Conservation (phyloP, 2,888 invertebrate species). For the Hypena proboscidalis region DNA sequence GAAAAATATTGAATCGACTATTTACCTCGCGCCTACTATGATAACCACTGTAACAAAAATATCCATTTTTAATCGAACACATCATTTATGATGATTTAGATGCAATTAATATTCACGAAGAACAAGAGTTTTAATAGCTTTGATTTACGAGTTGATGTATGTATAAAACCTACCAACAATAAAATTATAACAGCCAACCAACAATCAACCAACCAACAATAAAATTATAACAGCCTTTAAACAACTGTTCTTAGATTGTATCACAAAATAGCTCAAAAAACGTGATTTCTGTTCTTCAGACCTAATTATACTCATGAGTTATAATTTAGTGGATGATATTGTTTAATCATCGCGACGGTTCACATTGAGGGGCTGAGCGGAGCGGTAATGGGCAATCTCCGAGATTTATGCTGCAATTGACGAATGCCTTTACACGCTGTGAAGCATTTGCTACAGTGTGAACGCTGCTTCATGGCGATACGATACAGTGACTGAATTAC, state of each 20-base stretch:
- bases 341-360: conserved; percentile 35
- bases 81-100: too few species aligned
- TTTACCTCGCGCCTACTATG: too few species aligned
- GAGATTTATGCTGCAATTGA: conserved; percentile 58
- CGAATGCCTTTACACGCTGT: conserved; percentile 65
- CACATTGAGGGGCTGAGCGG: conserved; percentile 5
- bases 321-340: conserved; percentile 25
- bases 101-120: too few species aligned
- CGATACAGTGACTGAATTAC: conserved; percentile 36
- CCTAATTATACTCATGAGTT: conserved; percentile 3
- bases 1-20: too few species aligned
- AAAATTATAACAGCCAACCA: too few species aligned
- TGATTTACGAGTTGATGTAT: too few species aligned
- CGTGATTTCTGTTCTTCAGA: neutral
- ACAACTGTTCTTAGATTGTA: neutral
- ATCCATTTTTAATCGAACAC: too few species aligned
- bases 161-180: too few species aligned
- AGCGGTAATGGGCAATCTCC: conserved; percentile 42
- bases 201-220: too few species aligned
- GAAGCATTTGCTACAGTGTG: conserved; percentile 54
- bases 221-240: neutral
- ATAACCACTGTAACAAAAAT: too few species aligned
- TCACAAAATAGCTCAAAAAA: neutral
- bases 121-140: too few species aligned
- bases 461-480: conserved; percentile 47